phyloP scores from a whole-genome alignment of 2,888 invertebrate species.

The Arctia plantaginis region DNA sequence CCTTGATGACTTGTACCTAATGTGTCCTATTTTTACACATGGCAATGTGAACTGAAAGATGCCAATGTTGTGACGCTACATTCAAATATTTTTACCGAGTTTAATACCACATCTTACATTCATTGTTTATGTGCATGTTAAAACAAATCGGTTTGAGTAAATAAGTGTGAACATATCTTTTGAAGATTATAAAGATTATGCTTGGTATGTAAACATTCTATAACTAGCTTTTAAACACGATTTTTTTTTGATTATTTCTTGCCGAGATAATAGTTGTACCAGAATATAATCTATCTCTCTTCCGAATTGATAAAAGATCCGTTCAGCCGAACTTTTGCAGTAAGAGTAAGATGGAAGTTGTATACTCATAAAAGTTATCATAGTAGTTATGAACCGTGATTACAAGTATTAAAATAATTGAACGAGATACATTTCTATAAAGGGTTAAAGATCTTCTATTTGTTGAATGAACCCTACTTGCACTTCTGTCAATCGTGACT shows the following conservation, averaged over 20 bases:
- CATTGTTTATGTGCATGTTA: constrained; percentile 37
- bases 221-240: background rate
- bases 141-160: constrained; percentile 18
- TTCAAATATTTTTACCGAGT: constrained; percentile 22
- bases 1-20: constrained; percentile 72
- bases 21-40: constrained; percentile 77
- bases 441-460: background rate
- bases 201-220: constrained; percentile 1
- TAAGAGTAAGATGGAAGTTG: background rate
- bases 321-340: background rate
- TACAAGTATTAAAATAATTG: background rate
- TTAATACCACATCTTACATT: constrained; percentile 55
- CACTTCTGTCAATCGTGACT: background rate
- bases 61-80: constrained; percentile 52
- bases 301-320: background rate
- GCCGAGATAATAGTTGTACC: background rate
- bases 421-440: background rate
- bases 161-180: constrained; percentile 2
- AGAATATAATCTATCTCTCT: background rate
- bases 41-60: constrained; percentile 67
- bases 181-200: background rate
- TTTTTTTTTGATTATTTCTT: background rate
- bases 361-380: background rate
- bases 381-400: background rate
- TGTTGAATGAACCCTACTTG: background rate